Evolutionary conservation across 2,888 invertebrate species (phyloP), one percentile per base, ranked within the genome.

Genomic region (Maniola hyperantus): DNA sequence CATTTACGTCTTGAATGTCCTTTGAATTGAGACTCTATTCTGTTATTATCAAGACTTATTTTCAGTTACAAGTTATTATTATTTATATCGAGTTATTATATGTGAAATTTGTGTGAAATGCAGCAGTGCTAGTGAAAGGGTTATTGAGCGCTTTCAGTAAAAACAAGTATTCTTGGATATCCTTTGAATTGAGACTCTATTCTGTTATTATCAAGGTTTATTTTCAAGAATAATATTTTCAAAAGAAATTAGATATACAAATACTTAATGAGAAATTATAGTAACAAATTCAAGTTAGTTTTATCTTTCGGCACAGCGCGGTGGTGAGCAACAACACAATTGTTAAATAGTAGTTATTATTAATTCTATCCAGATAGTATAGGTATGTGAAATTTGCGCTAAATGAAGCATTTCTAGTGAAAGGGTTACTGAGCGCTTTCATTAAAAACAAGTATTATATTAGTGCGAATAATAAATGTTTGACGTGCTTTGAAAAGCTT

Each of bases 41-140:
- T 7, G n/a, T 11, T 54, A 15, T 6, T 2, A 33, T 46, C 42
- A 63, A 46, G 46, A 34, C 11, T 46, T 54, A 18, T 46, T 46
- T 54, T 63, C 15, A 55, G 11, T 34, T 54, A 44, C 0, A 1
- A 15, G 34, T 6, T n/a, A 10, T 13, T 46, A 1, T 44, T 18
- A 33, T 42, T 50, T 57, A 39, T 36, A 36, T 20, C 33, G 26
- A 51, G 46, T 46, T 63, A 62, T 39, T 53, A 42, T 26, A 39
- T 26, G 26, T 26, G 39, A 42, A 62, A 53, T 62, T 50, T 20
- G 26, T n/a, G 7, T 42, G 42, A 62, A 62, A 62, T 62, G 62
- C 62, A 63, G 34, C 33, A n/a, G 13, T 20, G 20, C 6, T 26
- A 18, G 61, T 62, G 33, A 34, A 44, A 63, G 42, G 54, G 26